These are phyloP conservation scores for Stenichneumon culpator DNA, from an alignment of 2,888 invertebrate species.

Conservation along the genomic window DNA sequence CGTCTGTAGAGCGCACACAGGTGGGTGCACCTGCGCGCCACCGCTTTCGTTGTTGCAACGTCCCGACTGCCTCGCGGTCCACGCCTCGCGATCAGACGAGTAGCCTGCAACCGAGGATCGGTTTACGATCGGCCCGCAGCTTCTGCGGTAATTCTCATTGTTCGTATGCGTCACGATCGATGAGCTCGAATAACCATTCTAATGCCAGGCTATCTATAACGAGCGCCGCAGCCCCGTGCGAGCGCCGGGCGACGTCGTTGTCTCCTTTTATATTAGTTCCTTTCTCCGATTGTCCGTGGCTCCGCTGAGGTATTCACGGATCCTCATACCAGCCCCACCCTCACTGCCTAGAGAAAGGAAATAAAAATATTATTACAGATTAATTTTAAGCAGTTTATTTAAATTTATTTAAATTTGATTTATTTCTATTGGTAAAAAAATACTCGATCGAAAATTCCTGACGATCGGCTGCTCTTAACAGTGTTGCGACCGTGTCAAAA, in stretches of 20 bases:
- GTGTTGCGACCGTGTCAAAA: too few species aligned
- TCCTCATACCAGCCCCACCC: not conserved
- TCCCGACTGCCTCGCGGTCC: slow-evolving; percentile 34
- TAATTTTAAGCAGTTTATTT: too few species aligned
- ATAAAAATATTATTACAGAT: not conserved
- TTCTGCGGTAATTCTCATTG: slow-evolving; percentile 71
- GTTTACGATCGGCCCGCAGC: slow-evolving; percentile 63
- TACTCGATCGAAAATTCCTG: too few species aligned
- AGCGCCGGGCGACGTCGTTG: slow-evolving; percentile 5
- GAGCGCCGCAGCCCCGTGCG: slow-evolving; percentile 53
- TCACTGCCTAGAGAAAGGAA: not conserved
- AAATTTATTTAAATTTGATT: too few species aligned
- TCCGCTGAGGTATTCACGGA: not conserved
- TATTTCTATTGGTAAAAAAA: too few species aligned
- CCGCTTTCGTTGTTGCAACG: slow-evolving; percentile 59
- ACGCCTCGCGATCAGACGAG: slow-evolving; percentile 70
- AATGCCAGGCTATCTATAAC: slow-evolving; percentile 55
- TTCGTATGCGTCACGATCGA: slow-evolving; percentile 74
- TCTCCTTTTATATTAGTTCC: slow-evolving; percentile 27
- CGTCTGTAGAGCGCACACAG: slow-evolving; percentile 22
- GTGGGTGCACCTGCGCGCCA: slow-evolving; percentile 62
- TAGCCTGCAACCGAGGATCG: slow-evolving; percentile 44
- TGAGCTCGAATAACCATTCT: slow-evolving; percentile 68
- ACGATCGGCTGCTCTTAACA: too few species aligned
- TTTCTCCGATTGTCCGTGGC: slow-evolving; percentile 26